Conservation (phyloP, 1,140 invertebrate species). For the Tetragonula clypearis region DNA sequence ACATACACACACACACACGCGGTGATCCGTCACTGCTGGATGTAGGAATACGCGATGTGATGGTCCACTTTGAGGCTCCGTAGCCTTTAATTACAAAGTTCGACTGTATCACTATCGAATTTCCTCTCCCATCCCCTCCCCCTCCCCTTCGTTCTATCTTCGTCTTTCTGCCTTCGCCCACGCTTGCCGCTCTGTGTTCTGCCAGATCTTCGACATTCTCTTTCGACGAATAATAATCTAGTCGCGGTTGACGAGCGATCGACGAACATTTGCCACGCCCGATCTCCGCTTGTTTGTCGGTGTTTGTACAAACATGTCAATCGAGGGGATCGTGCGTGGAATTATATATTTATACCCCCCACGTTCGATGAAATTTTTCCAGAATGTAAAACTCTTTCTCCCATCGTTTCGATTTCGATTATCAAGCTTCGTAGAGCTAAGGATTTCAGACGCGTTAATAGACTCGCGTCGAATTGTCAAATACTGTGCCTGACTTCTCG, state of each 20-base stretch:
- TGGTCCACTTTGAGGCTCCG: neutral
- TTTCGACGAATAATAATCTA: neutral
- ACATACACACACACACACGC: too few species aligned
- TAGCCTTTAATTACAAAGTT: neutral
- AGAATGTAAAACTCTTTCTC: neutral
- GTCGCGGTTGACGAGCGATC: neutral
- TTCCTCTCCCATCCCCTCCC: too few species aligned
- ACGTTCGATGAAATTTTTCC: neutral
- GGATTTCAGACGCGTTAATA: neutral
- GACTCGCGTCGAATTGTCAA: neutral
- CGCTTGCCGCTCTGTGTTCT: too few species aligned
- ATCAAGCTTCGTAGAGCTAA: neutral
- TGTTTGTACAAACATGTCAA: neutral
- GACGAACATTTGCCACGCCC: neutral
- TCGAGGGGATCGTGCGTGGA: neutral
- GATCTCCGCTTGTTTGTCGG: neutral
- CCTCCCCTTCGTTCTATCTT: neutral
- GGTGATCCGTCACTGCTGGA: slow-evolving; percentile 21
- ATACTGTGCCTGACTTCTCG: neutral
- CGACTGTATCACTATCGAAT: neutral
- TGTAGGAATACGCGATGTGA: neutral
- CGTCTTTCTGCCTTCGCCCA: too few species aligned
- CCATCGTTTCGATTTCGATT: neutral
- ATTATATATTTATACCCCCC: neutral
- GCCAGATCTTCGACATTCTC: neutral